Conservation (phyloP, 2,113 vertebrate genomes). For the Lonchura striata region DNA sequence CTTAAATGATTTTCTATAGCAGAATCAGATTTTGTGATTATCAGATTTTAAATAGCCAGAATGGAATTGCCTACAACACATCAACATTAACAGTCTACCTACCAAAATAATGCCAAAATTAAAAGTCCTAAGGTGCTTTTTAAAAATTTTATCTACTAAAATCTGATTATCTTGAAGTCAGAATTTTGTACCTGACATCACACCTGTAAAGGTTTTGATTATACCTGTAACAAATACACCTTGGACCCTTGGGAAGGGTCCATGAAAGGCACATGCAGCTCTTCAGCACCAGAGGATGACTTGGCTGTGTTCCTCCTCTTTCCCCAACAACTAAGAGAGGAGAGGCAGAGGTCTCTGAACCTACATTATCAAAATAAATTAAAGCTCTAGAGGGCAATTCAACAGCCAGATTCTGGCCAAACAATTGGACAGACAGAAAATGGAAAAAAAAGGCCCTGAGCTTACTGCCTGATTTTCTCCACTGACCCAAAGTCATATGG, state of each 20-base stretch:
- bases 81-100: neutral
- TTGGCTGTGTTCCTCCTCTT: neutral
- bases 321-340: neutral
- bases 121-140: neutral
- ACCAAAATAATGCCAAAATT: neutral
- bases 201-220: neutral
- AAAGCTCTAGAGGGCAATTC: neutral
- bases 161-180: neutral
- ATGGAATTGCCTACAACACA: neutral
- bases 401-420: neutral
- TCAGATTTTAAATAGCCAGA: neutral
- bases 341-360: neutral
- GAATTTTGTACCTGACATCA: neutral
- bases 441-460: neutral
- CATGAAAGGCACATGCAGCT: accelerated
- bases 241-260: neutral
- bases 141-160: neutral
- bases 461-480: neutral
- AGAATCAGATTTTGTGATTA: neutral
- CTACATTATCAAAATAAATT: neutral
- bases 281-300: neutral
- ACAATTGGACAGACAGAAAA: neutral
- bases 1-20: neutral
- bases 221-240: neutral
- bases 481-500: neutral